Percentiles rank a stretch among this genome's conserved stretches.
These are phyloP conservation scores for Limonius californicus DNA, from an alignment of 1,140 invertebrate species.

Conservation along the genomic window DNA sequence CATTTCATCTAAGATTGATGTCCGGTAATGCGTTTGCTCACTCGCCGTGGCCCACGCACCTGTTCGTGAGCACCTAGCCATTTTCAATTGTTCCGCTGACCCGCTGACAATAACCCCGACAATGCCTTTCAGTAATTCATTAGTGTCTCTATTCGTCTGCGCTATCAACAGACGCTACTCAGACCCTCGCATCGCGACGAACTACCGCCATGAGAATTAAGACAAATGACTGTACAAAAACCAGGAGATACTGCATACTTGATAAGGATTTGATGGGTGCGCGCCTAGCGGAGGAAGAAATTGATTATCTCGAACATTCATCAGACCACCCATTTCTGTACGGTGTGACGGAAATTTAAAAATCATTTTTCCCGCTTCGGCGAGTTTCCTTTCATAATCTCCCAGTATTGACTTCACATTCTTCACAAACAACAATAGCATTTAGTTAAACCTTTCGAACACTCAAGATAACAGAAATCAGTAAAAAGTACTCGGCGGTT, in stretches of 20 bases:
- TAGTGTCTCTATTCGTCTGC: neutral
- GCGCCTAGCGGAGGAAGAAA: conserved; percentile 3
- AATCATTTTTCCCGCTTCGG: neutral
- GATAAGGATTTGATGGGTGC: conserved; percentile 32
- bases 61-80: neutral
- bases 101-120: neutral
- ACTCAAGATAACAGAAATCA: too few species aligned
- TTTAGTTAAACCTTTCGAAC: too few species aligned
- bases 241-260: conserved; percentile 33
- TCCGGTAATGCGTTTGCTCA: neutral
- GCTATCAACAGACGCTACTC: too few species aligned
- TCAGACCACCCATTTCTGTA: neutral
- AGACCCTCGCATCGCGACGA: neutral
- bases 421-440: neutral
- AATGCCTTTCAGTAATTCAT: conserved; percentile 3
- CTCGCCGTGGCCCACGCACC: neutral
- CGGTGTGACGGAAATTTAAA: conserved; percentile 4
- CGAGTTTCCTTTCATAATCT: neutral
- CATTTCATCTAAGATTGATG: conserved; percentile 6
- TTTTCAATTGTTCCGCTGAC: neutral
- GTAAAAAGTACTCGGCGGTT: too few species aligned
- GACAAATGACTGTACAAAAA: conserved; percentile 34
- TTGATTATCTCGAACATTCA: neutral
- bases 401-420: neutral
- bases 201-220: conserved; percentile 29